Base-by-base conservation (phyloP, 2,797 vertebrate species). In the Lacerta agilis region DNA sequence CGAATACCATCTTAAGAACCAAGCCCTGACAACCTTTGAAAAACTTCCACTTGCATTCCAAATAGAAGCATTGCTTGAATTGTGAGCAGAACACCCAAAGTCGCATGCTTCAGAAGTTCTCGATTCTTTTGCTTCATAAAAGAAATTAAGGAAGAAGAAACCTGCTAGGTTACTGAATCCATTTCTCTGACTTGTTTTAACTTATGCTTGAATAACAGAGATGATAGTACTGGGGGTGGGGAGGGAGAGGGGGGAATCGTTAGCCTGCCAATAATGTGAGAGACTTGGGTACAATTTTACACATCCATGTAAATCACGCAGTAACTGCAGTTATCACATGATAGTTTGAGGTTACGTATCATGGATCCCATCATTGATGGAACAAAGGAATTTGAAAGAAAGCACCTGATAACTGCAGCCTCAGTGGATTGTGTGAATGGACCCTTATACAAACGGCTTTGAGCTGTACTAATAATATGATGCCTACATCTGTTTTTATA, bases 201-300 rank as follows among this genome's bases (percentile, higher is more conserved):
- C 96, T 97, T 97, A 98, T 98, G 98, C 98, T 98, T 99, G 97
- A 98, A 97, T 97, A 96, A 97, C 98, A 98, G 98, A 97, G 91
- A 96, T 94, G 97, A 96, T 98, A 99, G 98, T 99, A 98, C 98
- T 99, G 98, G 99, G 99, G 97, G 97, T 96, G 61, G 36, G 55
- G 36, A 8, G 17, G 9, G 25, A 64, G 33, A 8, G 27, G 9
- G 25, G 73, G 27, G 97, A 97, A 97, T 97, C 33, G 97, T 96
- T 98, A 96, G 97, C 98, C 83, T 86, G 71, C 43, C 97, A 97
- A 97, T 98, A 97, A 98, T 97, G 97, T 98, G 98, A 98, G 97
- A 98, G 98, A 98, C 94, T 97, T 67, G 33, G 79, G 83, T 61
- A 75, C 45, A 89, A 77, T 81, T 86, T 86, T 89, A 85, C 79